Conservation (phyloP, 1,140 invertebrate genomes). For the Panagrolaimus sp. region DNA sequence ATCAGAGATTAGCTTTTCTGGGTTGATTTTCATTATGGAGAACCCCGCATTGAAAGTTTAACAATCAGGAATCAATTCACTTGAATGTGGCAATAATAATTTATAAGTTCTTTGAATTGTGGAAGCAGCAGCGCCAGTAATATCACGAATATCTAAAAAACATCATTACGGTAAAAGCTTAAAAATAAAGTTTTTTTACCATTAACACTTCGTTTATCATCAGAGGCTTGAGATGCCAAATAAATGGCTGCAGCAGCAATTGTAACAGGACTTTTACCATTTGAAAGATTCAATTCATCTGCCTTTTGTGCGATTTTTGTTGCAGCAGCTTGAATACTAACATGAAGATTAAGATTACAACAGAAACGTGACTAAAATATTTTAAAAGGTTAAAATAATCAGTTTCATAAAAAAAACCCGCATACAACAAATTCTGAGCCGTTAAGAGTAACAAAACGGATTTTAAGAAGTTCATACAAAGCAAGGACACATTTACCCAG, state of each 20-base stretch:
- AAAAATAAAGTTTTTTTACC: constrained; percentile 35
- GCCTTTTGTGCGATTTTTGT: constrained; percentile 93
- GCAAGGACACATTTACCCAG: no score
- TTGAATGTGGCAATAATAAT: constrained; percentile 87
- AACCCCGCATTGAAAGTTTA: no score
- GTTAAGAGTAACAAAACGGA: no score
- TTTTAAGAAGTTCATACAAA: no score
- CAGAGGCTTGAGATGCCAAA: constrained; percentile 74
- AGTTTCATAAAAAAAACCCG: background rate
- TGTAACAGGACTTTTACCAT: constrained; percentile 95
- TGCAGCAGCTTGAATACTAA: constrained; percentile 85
- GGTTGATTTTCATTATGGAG: no score
- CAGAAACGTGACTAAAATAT: constrained; percentile 65
- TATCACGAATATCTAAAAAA: constrained; percentile 90
- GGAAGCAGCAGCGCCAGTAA: constrained; percentile 95
- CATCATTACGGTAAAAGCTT: background rate
- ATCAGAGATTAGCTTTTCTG: no score
- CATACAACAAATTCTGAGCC: background rate
- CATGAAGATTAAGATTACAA: constrained; percentile 70
- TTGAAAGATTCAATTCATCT: constrained; percentile 90
- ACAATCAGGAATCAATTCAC: constrained; percentile 85
- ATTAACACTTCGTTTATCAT: constrained; percentile 31
- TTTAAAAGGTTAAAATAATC: background rate
- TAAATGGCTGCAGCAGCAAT: constrained; percentile 98
- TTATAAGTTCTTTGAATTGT: constrained; percentile 97